A percentile compares a stretch with the other conserved stretches of the same genome.
Conservation (phyloP, 1,140 invertebrate genomes). For the Euglossa dilemma region DNA sequence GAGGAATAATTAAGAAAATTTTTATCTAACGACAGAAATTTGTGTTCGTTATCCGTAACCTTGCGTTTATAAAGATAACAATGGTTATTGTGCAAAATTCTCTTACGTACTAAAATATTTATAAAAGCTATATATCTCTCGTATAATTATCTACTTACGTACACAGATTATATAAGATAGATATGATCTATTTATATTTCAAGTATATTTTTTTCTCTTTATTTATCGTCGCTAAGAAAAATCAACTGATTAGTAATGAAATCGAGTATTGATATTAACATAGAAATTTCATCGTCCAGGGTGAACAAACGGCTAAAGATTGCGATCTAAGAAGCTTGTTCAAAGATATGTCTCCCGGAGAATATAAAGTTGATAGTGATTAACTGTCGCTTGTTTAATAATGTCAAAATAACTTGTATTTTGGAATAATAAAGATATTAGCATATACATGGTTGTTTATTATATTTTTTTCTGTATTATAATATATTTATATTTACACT, state of each 20-base stretch:
- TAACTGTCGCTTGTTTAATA: background rate
- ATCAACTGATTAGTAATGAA: background rate
- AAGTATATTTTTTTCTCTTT: background rate
- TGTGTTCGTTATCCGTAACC: no score
- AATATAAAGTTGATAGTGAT: background rate
- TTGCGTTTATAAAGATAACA: background rate
- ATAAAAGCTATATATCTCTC: background rate
- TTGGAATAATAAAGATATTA: conserved; percentile 13
- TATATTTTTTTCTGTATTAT: background rate
- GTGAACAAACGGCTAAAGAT: background rate
- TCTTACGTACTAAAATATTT: background rate
- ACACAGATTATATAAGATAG: background rate
- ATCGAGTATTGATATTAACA: background rate
- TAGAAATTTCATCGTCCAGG: background rate
- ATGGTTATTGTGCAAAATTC: background rate
- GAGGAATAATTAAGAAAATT: no score
- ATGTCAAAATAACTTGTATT: background rate
- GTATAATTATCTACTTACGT: no score
- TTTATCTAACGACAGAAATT: no score
- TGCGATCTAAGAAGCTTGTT: background rate
- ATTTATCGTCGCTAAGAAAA: background rate
- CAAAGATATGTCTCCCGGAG: background rate
- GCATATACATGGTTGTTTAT: background rate
- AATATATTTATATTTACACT: background rate
- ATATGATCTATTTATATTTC: background rate